phyloP scores from a whole-genome alignment of 2,113 vertebrate species.

The Ramphastos sulfuratus region DNA sequence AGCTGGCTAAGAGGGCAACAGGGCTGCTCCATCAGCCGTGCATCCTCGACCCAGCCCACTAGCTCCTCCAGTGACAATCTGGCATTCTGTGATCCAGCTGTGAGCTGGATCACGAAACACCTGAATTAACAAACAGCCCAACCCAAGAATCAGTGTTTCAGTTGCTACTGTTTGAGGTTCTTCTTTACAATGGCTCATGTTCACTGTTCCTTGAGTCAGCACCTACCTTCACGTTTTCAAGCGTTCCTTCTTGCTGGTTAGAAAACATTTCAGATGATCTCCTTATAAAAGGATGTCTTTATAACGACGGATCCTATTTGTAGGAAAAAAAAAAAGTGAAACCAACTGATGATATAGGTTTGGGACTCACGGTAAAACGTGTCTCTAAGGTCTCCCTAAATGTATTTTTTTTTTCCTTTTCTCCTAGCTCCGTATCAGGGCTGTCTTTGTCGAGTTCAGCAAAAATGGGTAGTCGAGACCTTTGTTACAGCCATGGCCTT shows the following conservation, averaged over 20 bases:
- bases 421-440: fast-evolving
- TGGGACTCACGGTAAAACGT: background rate
- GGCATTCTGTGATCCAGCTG: fast-evolving
- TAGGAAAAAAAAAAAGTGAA: background rate
- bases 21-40: fast-evolving
- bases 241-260: background rate
- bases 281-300: background rate
- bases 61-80: background rate
- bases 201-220: background rate
- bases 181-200: background rate
- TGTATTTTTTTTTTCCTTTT: background rate
- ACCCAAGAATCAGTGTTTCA: background rate
- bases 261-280: background rate
- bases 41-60: background rate
- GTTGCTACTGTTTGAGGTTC: background rate
- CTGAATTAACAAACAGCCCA: background rate
- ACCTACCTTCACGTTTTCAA: background rate
- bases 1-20: background rate
- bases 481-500: background rate
- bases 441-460: background rate
- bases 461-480: background rate
- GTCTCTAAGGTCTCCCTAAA: background rate
- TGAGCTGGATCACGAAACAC: background rate
- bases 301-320: background rate
- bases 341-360: fast-evolving